Base-by-base conservation (phyloP, 2,113 vertebrate genomes). In the Poecile atricapillus region DNA sequence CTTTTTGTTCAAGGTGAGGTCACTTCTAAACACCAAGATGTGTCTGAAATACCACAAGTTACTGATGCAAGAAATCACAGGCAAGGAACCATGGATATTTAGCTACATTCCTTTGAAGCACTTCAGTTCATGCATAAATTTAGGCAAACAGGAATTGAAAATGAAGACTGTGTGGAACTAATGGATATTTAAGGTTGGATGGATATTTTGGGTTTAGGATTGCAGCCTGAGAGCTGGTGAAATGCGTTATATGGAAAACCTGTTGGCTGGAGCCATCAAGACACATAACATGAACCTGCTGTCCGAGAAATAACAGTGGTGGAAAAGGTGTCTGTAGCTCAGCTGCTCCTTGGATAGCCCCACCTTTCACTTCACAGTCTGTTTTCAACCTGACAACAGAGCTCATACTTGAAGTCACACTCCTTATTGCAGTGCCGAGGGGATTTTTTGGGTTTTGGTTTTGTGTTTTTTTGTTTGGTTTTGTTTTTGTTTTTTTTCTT, bases 111-210 rank as follows among this genome's bases (percentile, higher is more conserved):
- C 13, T 87, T 27, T 62, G 41, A 80, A 68, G 20, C 3, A 24
- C 25, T 81, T 56, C 15, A 52, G 35, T 23, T 55, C 27, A 16
- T 39, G n/a, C 46, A 15, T n/a, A 52, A 63, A 39, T 83, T 77
- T 22, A 53, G 64, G 15, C 30, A 86, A 59, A 53, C 0, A 2
- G 49, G 15, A 89, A 64, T 87, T 59, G 59, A 70, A 86, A 71
- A 28, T 17, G 15, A 44, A 28, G 11, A 56, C 15, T 2, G 0
- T 2, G 4, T 24, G 68, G 50, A 17, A 41, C 15, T 76, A n/a
- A 50, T 43, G 18, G 70, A 41, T 68, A 43, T 83, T 89, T 90
- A 85, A 41, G 14, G 21, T 13, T 62, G 63, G 30, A 16, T 31
- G 12, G 21, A 41, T 69, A 69, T 83, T 89, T 47, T 41, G 31